A percentile compares a stretch with the other conserved stretches of the same genome.
Evolutionary conservation across 2,888 invertebrate genomes (phyloP).

Genomic region (Scaptodrosophila latifasciaeformis): DNA sequence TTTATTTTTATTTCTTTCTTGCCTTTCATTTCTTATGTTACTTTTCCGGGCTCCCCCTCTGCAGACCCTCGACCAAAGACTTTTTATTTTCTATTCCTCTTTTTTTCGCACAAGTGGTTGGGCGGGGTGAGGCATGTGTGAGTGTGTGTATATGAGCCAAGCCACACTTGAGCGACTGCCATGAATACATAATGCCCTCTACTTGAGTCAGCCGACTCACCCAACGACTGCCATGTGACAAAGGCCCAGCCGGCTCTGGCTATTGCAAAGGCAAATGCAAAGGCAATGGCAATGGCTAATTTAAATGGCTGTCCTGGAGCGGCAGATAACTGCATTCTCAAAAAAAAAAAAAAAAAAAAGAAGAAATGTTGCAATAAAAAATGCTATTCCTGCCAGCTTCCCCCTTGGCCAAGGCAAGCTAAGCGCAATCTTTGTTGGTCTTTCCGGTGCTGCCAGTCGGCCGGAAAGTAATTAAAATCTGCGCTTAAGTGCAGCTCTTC

Average conservation of each 20-base stretch:
- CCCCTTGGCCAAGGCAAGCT: background rate
- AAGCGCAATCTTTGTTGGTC: constrained; percentile 35
- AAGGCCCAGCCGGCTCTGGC: background rate
- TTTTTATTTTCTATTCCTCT: background rate
- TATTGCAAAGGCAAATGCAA: background rate
- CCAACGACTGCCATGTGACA: constrained; percentile 2
- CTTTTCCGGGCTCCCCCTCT: constrained; percentile 6
- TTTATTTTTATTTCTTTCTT: constrained; percentile 36
- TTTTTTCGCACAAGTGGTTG: constrained; percentile 1
- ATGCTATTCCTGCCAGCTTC: constrained; percentile 9
- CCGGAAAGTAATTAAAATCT: constrained; percentile 65
- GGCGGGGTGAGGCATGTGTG: background rate
- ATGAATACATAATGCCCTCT: constrained; percentile 65
- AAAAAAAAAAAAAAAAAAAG: constrained; percentile 4
- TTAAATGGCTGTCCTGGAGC: constrained; percentile 41
- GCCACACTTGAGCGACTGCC: constrained; percentile 28
- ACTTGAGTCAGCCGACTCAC: constrained; percentile 52
- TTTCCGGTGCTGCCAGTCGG: constrained; percentile 55
- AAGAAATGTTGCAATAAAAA: constrained; percentile 48
- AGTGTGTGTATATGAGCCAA: background rate
- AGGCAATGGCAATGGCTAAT: constrained; percentile 37
- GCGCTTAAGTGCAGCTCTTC: constrained; percentile 60
- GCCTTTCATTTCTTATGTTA: constrained; percentile 31
- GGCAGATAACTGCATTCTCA: constrained; percentile 59
- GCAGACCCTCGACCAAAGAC: too few relatives aligned